Percentiles rank a stretch among this genome's conserved stretches.
Evolutionary conservation across 2,888 invertebrate genomes (phyloP).

Genomic region (Epistrophella euchroma): DNA sequence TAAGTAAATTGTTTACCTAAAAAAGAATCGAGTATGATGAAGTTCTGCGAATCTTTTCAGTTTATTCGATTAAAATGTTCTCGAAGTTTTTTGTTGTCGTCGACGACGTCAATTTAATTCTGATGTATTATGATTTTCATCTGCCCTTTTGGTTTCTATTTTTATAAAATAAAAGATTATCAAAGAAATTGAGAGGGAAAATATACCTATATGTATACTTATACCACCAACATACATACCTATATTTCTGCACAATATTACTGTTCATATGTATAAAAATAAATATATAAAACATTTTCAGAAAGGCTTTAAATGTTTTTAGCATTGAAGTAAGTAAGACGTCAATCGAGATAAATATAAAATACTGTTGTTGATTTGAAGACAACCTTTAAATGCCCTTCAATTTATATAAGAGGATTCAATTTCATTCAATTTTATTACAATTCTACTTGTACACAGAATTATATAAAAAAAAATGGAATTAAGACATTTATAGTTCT

Average conservation of each 20-base stretch:
- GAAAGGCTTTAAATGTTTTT: neutral
- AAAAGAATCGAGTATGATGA: neutral
- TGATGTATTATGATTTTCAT: slow-evolving; percentile 23
- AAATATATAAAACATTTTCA: neutral
- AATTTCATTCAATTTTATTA: too few relatives aligned
- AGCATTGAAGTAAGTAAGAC: neutral
- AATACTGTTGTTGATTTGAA: neutral
- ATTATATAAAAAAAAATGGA: too few relatives aligned
- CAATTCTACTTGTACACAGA: too few relatives aligned
- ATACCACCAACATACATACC: too few relatives aligned
- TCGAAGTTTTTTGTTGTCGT: neutral
- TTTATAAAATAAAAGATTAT: slow-evolving; percentile 45
- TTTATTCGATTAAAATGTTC: slow-evolving; percentile 46
- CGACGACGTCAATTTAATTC: slow-evolving; percentile 29
- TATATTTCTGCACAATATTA: slow-evolving; percentile 7
- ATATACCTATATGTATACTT: too few relatives aligned
- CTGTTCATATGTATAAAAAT: neutral
- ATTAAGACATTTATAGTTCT: too few relatives aligned
- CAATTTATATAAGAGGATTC: neutral
- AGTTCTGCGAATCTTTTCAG: slow-evolving; percentile 3
- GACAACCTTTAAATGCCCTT: neutral
- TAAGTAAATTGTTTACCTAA: slow-evolving; percentile 8
- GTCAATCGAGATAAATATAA: neutral
- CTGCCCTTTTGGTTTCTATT: slow-evolving; percentile 45
- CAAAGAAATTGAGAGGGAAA: slow-evolving; percentile 12